phyloP scores from a whole-genome alignment of 1,140 invertebrate species.

The Nasonia giraulti region DNA sequence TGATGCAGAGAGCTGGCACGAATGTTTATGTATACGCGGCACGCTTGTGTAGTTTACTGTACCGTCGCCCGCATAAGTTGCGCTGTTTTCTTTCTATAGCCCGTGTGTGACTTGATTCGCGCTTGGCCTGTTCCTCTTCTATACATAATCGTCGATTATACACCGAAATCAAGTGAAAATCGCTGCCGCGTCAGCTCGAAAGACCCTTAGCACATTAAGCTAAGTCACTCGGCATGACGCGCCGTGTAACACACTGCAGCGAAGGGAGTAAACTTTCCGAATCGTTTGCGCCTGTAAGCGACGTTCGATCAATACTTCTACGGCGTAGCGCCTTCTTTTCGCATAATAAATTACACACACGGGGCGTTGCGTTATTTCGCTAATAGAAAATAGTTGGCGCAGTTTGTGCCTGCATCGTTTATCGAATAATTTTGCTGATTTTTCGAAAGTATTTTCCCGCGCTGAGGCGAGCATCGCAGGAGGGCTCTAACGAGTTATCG shows the following conservation, averaged over 20 bases:
- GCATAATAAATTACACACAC: constrained; percentile 8
- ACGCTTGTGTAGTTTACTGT: neutral
- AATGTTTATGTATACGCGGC: neutral
- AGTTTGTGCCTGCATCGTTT: too few species aligned
- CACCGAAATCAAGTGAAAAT: too few species aligned
- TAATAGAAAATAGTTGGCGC: neutral
- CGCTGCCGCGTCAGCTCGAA: neutral
- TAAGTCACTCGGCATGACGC: neutral
- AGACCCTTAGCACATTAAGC: constrained; percentile 2
- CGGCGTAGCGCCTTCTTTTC: neutral
- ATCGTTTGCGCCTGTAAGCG: neutral
- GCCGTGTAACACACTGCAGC: neutral
- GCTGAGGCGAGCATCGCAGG: too few species aligned
- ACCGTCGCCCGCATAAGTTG: too few species aligned
- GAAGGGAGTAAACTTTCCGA: neutral
- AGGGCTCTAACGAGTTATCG: neutral
- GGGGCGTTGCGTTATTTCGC: neutral
- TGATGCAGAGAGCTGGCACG: neutral
- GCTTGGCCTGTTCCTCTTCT: neutral
- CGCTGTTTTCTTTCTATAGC: neutral
- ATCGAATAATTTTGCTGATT: too few species aligned
- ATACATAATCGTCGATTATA: too few species aligned
- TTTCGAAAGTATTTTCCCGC: too few species aligned
- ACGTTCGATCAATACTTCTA: constrained; percentile 11
- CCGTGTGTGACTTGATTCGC: neutral